phyloP scores from a whole-genome alignment of 2,797 vertebrate genomes.

The Artibeus lituratus region DNA sequence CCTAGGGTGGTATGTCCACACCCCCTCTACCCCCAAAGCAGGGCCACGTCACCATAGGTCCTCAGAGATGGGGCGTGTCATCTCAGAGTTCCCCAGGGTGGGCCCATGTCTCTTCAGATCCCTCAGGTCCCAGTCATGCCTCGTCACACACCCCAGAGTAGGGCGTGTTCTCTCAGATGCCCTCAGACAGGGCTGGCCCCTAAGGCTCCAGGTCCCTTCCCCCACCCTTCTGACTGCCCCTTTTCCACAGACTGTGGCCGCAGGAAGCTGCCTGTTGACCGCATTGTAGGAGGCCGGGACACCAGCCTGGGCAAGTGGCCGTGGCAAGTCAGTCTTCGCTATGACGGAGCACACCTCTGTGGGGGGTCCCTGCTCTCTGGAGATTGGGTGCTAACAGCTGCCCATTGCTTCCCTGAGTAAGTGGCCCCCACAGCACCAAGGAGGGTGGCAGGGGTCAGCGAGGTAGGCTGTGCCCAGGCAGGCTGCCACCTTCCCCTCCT shows the following conservation, averaged over 20 bases:
- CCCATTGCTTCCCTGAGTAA: conserved; percentile 94
- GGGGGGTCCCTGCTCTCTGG: conserved; percentile 92
- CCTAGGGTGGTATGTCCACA: not conserved
- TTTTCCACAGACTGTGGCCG: conserved; percentile 88
- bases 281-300: conserved; percentile 91
- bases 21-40: not conserved
- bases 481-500: not conserved
- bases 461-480: not conserved
- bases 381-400: conserved; percentile 92
- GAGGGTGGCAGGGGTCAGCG: not conserved
- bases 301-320: conserved; percentile 91
- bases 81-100: too few species aligned
- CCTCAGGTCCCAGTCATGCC: not conserved
- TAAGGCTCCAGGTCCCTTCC: not conserved
- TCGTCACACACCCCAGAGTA: not conserved
- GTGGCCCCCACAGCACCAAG: conserved; percentile 1
- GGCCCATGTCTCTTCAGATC: not conserved
- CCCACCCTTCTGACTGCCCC: accelerated
- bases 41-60: not conserved
- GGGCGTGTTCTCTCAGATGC: not conserved
- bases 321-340: conserved; percentile 94
- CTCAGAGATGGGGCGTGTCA: not conserved
- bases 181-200: not conserved
- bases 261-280: conserved; percentile 89
- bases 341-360: conserved; percentile 92